Evolutionary conservation across 2,888 invertebrate species (phyloP), one percentile per base, ranked within the genome.

Genomic region (Drosophila tanythrix): DNA sequence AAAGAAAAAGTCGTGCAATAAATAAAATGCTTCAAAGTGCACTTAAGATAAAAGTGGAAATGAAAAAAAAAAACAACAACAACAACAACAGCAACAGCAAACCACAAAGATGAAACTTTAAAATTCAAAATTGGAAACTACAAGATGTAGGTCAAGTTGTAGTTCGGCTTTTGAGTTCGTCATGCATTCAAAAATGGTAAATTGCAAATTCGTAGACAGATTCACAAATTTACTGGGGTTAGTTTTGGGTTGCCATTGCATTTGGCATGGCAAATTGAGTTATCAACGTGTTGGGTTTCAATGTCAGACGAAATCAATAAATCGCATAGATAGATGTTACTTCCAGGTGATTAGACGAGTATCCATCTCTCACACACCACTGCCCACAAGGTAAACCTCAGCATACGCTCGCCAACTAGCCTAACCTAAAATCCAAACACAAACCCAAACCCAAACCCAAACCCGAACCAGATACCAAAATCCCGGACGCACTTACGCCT

Each of bases 11-110:
- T 89, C 90, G 82, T 89, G 90, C 88, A 84, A 87, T 87, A 87
- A 87, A 87, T 87, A 89, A 87, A 87, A 89, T 76, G 77, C 90
- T 89, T 77, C 69, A 89, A 87, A 87, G 90, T 87, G 87, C 90
- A 87, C 87, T 87, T 89, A 78, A 87, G 90, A 90, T 87, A 87
- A 80, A 80, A 71, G 69, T 62, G 64, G 64, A 62, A 57, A 64
- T 18, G 18, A 33, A 31, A 36, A 53, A 36, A 35, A 36, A 51
- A 31, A 31, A 36, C 36, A 36, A 52, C 21, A 21, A 66, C 33
- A 3, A 68, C 59, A 65, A 59, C 18, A 21, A 21, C 21, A 21
- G 21, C 10, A 38, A 53, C 40, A 35, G 48, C n/a, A 61, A 56
- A 43, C 43, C 31, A 27, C n/a, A 60, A 60, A 56, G 56, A 48